A percentile compares a stretch with the other conserved stretches of the same genome.
Evolutionary conservation across 2,888 invertebrate genomes (phyloP).

Genomic region (Halictus quadricinctus): DNA sequence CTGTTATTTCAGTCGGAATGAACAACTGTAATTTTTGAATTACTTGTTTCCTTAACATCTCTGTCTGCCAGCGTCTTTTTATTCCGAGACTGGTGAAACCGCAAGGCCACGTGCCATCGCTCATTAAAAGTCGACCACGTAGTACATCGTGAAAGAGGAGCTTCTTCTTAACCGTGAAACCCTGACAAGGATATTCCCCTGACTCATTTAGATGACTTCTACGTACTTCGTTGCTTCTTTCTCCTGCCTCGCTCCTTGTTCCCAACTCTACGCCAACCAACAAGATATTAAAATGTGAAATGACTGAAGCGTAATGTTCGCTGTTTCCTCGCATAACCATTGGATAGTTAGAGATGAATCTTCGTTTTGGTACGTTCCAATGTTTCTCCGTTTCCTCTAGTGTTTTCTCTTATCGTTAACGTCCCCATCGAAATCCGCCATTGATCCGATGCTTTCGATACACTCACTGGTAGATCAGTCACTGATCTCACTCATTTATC

Average conservation of each 20-base stretch:
- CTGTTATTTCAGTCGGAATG: not conserved
- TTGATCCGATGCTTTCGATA: not conserved
- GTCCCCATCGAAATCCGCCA: not conserved
- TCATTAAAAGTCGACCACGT: constrained; percentile 40
- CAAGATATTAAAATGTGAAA: constrained; percentile 14
- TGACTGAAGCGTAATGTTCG: constrained; percentile 29
- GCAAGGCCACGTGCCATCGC: constrained; percentile 34
- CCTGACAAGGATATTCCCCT: constrained; percentile 11
- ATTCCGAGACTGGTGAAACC: constrained; percentile 35
- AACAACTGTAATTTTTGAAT: not conserved
- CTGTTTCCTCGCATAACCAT: constrained; percentile 46
- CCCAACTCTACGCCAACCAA: constrained; percentile 27
- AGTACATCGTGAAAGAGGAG: not conserved
- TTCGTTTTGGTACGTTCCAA: not conserved
- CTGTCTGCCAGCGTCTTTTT: constrained; percentile 42
- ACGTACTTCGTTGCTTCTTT: constrained; percentile 28
- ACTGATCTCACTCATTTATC: not conserved
- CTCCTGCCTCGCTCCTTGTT: not conserved
- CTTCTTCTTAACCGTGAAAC: not conserved
- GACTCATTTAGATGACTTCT: constrained; percentile 32
- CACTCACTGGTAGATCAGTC: not conserved
- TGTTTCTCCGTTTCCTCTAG: not conserved
- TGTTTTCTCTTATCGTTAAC: not conserved
- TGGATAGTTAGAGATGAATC: constrained; percentile 25
- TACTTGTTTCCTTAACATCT: not conserved